Evolutionary conservation across 2,888 invertebrate genomes (phyloP).

Genomic region (Chydorus sphaericus): DNA sequence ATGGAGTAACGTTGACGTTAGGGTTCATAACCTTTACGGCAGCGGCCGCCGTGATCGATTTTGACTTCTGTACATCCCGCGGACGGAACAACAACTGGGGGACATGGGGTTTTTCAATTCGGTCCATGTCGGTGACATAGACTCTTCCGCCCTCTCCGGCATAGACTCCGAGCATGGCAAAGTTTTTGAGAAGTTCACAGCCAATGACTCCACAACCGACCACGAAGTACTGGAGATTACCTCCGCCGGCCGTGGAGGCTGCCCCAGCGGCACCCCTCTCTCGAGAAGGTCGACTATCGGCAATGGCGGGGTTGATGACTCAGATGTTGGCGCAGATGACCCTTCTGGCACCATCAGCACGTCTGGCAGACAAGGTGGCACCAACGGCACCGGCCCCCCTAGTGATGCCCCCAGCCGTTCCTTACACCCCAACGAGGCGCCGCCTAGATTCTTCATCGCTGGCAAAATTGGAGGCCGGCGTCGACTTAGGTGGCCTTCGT

Average conservation of each 20-base stretch:
- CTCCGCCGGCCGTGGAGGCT: slow-evolving; percentile 73
- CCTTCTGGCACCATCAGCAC: too few relatives aligned
- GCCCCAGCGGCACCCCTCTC: slow-evolving; percentile 85
- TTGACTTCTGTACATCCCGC: slow-evolving; percentile 80
- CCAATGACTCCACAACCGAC: slow-evolving; percentile 83
- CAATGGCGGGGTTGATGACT: too few relatives aligned
- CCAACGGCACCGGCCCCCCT: too few relatives aligned
- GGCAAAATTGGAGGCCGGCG: not conserved
- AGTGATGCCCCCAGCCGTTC: too few relatives aligned
- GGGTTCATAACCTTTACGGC: slow-evolving; percentile 77
- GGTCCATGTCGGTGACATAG: slow-evolving; percentile 96
- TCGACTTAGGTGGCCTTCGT: not conserved
- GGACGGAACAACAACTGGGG: slow-evolving; percentile 98
- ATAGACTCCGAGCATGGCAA: slow-evolving; percentile 96
- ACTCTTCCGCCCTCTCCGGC: slow-evolving; percentile 45
- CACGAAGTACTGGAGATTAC: slow-evolving; percentile 61
- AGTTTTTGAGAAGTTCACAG: slow-evolving; percentile 95
- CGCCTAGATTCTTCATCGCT: not conserved
- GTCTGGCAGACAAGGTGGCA: too few relatives aligned
- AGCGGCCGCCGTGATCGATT: slow-evolving; percentile 77
- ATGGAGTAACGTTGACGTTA: slow-evolving; percentile 55
- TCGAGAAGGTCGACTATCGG: too few relatives aligned
- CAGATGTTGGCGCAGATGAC: too few relatives aligned
- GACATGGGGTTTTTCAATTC: slow-evolving; percentile 95
- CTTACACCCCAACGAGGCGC: too few relatives aligned